These are phyloP conservation scores for Brevipalpus yothersi DNA, from an alignment of 1,140 invertebrate genomes.

Conservation along the genomic window DNA sequence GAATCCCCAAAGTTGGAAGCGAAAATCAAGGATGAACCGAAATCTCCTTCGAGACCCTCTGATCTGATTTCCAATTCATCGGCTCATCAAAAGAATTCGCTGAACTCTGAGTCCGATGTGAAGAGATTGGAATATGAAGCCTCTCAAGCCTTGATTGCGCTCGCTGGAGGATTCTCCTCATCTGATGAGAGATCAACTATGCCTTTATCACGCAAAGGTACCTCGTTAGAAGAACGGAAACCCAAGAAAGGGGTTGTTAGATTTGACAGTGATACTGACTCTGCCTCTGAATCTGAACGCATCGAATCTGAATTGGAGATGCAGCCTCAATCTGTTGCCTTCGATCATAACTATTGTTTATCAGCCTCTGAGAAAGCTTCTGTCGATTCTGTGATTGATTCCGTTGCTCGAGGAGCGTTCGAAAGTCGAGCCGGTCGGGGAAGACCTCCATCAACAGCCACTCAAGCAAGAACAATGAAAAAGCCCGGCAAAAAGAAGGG, in stretches of 20 bases:
- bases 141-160: slow-evolving; percentile 25
- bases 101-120: background rate
- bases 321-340: background rate
- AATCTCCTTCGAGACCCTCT: no score
- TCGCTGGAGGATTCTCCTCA: slow-evolving; percentile 18
- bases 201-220: background rate
- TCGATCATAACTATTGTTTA: slow-evolving; percentile 13
- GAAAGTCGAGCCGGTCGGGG: background rate
- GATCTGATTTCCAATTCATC: no score
- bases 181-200: background rate
- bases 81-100: no score
- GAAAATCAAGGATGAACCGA: background rate
- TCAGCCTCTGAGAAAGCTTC: background rate
- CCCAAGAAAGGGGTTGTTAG: background rate
- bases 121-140: slow-evolving; percentile 15
- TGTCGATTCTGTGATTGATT: slow-evolving; percentile 8
- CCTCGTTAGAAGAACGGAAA: background rate
- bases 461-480: slow-evolving; percentile 4
- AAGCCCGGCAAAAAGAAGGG: slow-evolving; percentile 1
- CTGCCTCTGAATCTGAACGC: slow-evolving; percentile 4
- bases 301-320: background rate
- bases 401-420: slow-evolving; percentile 2
- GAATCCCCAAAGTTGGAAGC: background rate
- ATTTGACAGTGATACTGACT: background rate
- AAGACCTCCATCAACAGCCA: slow-evolving; percentile 1